Conservation (phyloP, 2,888 invertebrate genomes). For the Eueremaeus valkanovi region DNA sequence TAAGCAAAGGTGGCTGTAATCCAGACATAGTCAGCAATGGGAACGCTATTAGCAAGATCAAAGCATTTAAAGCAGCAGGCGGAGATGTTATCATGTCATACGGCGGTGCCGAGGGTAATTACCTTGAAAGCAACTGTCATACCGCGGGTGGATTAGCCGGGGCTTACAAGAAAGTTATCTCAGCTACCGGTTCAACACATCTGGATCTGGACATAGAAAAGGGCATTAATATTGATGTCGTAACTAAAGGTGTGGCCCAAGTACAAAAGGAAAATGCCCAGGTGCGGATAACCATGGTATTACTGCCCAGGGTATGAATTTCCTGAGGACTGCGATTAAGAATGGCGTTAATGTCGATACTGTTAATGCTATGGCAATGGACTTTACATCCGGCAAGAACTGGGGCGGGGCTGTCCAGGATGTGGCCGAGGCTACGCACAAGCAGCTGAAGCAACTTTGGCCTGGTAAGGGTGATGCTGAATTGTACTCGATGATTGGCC, state of each 20-base stretch:
- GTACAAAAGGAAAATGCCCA: conserved; percentile 2
- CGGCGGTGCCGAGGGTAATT: conserved; percentile 34
- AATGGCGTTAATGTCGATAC: conserved; percentile 34
- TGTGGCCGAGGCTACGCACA: conserved; percentile 13
- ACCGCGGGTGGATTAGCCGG: not conserved
- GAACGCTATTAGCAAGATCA: not conserved
- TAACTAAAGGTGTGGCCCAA: conserved; percentile 24
- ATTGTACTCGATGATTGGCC: conserved; percentile 35
- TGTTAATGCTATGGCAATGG: conserved; percentile 39
- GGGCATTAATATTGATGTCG: not conserved
- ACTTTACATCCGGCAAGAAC: not conserved
- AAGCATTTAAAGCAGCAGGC: conserved; percentile 22
- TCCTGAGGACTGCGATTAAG: conserved; percentile 32
- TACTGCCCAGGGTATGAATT: not conserved
- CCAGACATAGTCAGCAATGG: conserved; percentile 8
- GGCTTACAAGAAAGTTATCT: conserved; percentile 30
- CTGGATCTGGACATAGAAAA: conserved; percentile 41
- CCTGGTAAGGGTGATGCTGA: conserved; percentile 12
- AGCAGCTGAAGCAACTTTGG: conserved; percentile 36
- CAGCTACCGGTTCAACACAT: conserved; percentile 9
- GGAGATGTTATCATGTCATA: conserved; percentile 33
- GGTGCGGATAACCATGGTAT: conserved; percentile 35
- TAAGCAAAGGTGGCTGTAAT: not conserved
- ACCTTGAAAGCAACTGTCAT: conserved; percentile 27
- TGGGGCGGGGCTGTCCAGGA: conserved; percentile 31